Conservation (phyloP, 2,113 vertebrate species). For the Hylia prasina region DNA sequence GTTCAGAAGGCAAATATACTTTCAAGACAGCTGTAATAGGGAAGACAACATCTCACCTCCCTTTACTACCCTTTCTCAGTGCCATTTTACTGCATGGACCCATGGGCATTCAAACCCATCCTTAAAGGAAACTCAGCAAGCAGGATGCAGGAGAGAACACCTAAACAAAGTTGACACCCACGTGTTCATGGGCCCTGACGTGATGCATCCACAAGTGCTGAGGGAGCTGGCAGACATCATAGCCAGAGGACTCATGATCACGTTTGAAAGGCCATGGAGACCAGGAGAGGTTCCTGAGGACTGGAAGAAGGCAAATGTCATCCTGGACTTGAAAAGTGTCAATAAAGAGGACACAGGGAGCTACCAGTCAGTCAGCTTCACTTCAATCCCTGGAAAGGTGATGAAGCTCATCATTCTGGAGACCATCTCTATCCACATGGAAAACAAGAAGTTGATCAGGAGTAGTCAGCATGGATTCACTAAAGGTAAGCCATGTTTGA, state of each 20-base stretch:
- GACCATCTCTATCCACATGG: neutral
- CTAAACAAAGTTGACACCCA: neutral
- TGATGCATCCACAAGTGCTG: neutral
- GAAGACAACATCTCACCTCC: neutral
- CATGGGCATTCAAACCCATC: neutral
- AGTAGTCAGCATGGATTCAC: neutral
- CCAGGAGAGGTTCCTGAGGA: neutral
- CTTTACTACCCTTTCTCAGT: neutral
- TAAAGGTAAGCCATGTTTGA: neutral
- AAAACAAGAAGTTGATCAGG: neutral
- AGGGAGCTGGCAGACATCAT: neutral
- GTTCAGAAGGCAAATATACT: neutral
- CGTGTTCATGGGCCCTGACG: neutral
- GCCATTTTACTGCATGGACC: neutral
- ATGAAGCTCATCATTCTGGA: neutral
- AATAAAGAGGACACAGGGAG: neutral
- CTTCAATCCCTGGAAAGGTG: neutral
- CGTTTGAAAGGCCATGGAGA: neutral
- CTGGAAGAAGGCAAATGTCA: neutral
- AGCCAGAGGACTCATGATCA: neutral
- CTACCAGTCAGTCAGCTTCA: too few species aligned
- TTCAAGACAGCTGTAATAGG: neutral
- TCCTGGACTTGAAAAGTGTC: neutral
- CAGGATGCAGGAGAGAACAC: neutral
- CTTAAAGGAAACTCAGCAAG: neutral